Percentiles rank a stretch among this genome's conserved stretches.
Evolutionary conservation across 1,140 invertebrate species (phyloP).

Genomic region (Drosophila asahinai): DNA sequence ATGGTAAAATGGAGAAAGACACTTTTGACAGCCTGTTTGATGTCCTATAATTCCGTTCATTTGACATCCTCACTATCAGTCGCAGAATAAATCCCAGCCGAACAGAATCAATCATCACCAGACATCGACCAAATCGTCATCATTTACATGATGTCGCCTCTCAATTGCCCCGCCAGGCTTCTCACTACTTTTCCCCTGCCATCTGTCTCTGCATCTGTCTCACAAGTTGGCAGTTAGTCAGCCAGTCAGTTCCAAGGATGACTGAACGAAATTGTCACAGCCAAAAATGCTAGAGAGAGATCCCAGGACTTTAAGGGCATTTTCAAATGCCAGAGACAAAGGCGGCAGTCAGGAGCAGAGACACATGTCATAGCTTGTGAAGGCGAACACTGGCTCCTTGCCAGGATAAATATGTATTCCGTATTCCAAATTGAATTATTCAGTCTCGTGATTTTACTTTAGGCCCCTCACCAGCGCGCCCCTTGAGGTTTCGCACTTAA

Average conservation of each 20-base stretch:
- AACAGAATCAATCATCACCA: slow-evolving; percentile 42
- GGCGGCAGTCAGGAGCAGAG: slow-evolving; percentile 30
- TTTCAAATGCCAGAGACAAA: slow-evolving; percentile 44
- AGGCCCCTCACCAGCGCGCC: background rate
- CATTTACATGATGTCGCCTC: slow-evolving; percentile 53
- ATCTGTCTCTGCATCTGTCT: slow-evolving; percentile 36
- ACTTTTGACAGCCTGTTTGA: background rate
- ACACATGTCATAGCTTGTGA: slow-evolving; percentile 29
- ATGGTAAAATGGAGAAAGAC: background rate
- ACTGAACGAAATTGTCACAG: slow-evolving; percentile 51
- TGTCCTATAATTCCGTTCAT: background rate
- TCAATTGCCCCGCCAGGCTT: slow-evolving; percentile 50
- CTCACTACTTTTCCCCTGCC: slow-evolving; percentile 48
- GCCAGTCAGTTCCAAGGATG: slow-evolving; percentile 39
- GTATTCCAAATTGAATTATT: slow-evolving; percentile 63
- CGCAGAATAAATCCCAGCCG: background rate
- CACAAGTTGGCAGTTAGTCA: slow-evolving; percentile 46
- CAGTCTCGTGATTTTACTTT: slow-evolving; percentile 58
- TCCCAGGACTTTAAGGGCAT: slow-evolving; percentile 5
- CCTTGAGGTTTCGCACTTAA: slow-evolving; percentile 34
- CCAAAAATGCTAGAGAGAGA: slow-evolving; percentile 24
- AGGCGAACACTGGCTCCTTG: slow-evolving; percentile 32
- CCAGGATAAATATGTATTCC: slow-evolving; percentile 49
- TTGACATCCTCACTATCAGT: slow-evolving; percentile 5
- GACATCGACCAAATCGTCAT: slow-evolving; percentile 33